Percentiles rank a stretch among this genome's conserved stretches.
These are phyloP conservation scores for Brachyhypopomus gauderio DNA, from an alignment of 2,113 vertebrate genomes.

Conservation along the genomic window DNA sequence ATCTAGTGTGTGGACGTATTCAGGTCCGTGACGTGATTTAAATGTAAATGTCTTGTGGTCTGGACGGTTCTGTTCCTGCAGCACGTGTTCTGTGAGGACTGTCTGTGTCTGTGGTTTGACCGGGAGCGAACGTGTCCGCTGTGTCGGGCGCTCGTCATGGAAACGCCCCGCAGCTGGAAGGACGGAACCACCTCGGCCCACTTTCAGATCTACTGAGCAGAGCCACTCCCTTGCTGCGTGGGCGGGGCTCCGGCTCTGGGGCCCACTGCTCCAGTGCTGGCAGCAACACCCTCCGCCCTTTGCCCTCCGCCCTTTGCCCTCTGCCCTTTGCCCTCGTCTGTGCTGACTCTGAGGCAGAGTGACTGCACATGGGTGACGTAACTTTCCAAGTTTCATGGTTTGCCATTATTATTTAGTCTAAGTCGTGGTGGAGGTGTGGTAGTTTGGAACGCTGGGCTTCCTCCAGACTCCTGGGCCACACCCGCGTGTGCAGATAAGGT, in stretches of 20 bases:
- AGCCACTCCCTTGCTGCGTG: neutral
- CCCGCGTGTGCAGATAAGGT: neutral
- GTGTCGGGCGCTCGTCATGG: slow-evolving; percentile 85
- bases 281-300: too few relatives aligned
- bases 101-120: slow-evolving; percentile 95
- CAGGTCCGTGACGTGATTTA: neutral
- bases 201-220: slow-evolving; percentile 89
- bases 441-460: too few relatives aligned
- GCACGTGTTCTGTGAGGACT: slow-evolving; percentile 98
- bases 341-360: too few relatives aligned
- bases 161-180: slow-evolving; percentile 93
- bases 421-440: too few relatives aligned
- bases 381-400: too few relatives aligned
- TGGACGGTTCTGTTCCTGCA: slow-evolving; percentile 59
- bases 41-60: neutral
- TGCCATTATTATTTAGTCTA: too few relatives aligned
- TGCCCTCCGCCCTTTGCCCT: too few relatives aligned
- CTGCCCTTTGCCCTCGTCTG: too few relatives aligned
- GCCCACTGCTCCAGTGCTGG: too few relatives aligned
- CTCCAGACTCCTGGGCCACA: neutral
- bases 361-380: too few relatives aligned
- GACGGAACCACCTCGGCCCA: slow-evolving; percentile 96
- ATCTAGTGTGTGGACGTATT: too few relatives aligned
- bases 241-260: neutral
- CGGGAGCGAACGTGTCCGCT: slow-evolving; percentile 91